Evolutionary conservation across 2,113 vertebrate species (phyloP), one percentile per base, ranked within the genome.

Genomic region (Pelecanoides urinatrix): DNA sequence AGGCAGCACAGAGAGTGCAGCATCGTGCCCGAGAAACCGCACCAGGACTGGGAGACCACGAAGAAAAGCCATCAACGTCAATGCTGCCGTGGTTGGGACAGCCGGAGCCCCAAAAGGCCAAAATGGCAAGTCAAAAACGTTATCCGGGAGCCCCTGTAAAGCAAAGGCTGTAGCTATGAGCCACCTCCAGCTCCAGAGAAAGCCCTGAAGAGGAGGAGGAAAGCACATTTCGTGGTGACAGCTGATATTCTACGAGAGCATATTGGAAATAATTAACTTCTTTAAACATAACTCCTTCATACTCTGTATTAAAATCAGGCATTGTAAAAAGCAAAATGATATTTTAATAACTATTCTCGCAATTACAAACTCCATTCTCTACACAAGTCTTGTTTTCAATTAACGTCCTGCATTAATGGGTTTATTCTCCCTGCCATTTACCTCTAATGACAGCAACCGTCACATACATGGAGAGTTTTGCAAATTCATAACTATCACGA

Each of bases 1-100:
- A 45, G 40, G 59, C 16, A 32, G 40, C 27, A 9, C 2, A 36
- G 49, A 3, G 10, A 38, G 21, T 20, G 3, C 59, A 9, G 44
- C 36, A 3, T 4, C 10, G 3, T 0, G 9, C n/a, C 58, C 3
- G 1, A 9, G 53, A 27, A 20, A 23, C 32, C 53, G 1, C n/a
- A 3, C 5, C 7, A 1, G 47, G 18, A 4, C 3, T 7, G 42
- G 61, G 22, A 34, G 19, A 26, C 7, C 27, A 0, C 0, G 16
- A 6, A 11, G 55, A n/a, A 45, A 38, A 42, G n/a, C 22, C 21
- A 4, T 4, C 13, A 14, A 20, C 18, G 1, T 8, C 20, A 2
- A 5, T 3, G 16, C n/a, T 50, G 84, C n/a, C 9, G 0, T 0
- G 23, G 67, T 34, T 7, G 5, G 52, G 45, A 13, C 16, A 13